phyloP scores from a whole-genome alignment of 2,113 vertebrate genomes.

The Clarias magur region DNA sequence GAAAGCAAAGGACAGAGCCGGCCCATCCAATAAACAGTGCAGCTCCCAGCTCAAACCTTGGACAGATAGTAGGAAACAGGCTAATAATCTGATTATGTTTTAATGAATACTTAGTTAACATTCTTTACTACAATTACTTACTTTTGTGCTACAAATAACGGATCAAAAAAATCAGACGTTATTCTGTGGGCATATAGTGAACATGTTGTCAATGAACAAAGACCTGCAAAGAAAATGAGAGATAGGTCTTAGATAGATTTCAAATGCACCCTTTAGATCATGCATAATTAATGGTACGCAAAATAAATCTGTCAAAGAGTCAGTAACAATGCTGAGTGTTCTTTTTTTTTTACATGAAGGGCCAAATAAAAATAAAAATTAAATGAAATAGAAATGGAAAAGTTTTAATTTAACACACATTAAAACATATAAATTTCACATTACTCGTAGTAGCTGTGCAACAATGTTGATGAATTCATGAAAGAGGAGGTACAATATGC shows the following conservation, averaged over 20 bases:
- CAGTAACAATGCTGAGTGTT: not conserved
- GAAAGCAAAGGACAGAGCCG: slow-evolving; percentile 74
- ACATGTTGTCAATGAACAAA: slow-evolving; percentile 88
- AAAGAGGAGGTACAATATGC: not conserved
- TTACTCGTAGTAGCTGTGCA: not conserved
- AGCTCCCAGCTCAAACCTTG: slow-evolving; percentile 78
- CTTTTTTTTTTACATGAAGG: not conserved
- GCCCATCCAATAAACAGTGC: slow-evolving; percentile 81
- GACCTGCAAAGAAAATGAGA: slow-evolving; percentile 70
- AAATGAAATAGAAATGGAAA: not conserved
- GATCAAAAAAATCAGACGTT: slow-evolving; percentile 95
- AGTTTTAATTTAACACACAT: not conserved
- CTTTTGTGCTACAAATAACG: slow-evolving; percentile 91
- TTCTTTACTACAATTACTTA: slow-evolving; percentile 68
- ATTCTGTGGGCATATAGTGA: slow-evolving; percentile 95
- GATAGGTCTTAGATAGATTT: not conserved
- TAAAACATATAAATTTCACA: not conserved
- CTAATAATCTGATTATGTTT: not conserved
- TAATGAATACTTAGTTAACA: not conserved
- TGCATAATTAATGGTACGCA: not conserved
- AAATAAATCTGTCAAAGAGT: not conserved
- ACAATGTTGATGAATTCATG: not conserved
- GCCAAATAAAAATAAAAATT: not conserved
- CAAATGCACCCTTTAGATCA: not conserved
- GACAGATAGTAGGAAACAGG: not conserved